A percentile compares a stretch with the other conserved stretches of the same genome.
phyloP scores from a whole-genome alignment of 2,113 vertebrate genomes.

The Leptosomus discolor region DNA sequence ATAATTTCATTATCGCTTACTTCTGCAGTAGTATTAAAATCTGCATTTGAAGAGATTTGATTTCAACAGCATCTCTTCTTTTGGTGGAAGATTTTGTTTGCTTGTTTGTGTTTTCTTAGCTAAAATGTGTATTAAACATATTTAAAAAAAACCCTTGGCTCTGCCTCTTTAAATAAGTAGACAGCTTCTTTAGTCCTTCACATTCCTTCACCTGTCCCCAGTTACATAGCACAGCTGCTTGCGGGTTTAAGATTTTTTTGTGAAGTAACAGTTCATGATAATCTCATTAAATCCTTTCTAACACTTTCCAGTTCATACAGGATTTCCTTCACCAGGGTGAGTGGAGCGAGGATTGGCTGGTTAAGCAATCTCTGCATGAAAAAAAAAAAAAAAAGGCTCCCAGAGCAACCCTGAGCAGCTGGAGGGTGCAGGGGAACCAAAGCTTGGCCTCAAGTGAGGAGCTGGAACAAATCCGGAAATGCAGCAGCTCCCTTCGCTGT shows the following conservation, averaged over 20 bases:
- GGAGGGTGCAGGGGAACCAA: neutral
- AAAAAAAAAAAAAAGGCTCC: neutral
- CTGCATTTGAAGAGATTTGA: neutral
- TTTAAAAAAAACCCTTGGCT: neutral
- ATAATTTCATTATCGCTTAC: neutral
- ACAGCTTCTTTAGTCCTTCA: neutral
- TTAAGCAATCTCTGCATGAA: slow-evolving; percentile 9
- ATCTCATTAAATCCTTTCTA: slow-evolving; percentile 75
- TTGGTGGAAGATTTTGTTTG: neutral
- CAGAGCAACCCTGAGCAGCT: neutral
- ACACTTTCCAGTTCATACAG: slow-evolving; percentile 66
- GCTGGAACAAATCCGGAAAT: neutral
- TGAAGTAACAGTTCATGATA: slow-evolving; percentile 79
- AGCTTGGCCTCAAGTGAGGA: neutral
- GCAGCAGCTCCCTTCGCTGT: neutral
- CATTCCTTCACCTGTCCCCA: slow-evolving; percentile 58
- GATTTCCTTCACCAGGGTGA: slow-evolving; percentile 1
- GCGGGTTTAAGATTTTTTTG: slow-evolving; percentile 35
- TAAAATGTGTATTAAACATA: neutral
- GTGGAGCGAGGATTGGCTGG: neutral
- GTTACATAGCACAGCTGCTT: slow-evolving; percentile 56
- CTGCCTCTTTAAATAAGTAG: slow-evolving; percentile 11
- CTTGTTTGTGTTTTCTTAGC: neutral
- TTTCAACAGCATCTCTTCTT: neutral
- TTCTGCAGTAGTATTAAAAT: neutral